Evolutionary conservation across 2,888 invertebrate species (phyloP).

Genomic region (Hydrotaea cyrtoneurina): DNA sequence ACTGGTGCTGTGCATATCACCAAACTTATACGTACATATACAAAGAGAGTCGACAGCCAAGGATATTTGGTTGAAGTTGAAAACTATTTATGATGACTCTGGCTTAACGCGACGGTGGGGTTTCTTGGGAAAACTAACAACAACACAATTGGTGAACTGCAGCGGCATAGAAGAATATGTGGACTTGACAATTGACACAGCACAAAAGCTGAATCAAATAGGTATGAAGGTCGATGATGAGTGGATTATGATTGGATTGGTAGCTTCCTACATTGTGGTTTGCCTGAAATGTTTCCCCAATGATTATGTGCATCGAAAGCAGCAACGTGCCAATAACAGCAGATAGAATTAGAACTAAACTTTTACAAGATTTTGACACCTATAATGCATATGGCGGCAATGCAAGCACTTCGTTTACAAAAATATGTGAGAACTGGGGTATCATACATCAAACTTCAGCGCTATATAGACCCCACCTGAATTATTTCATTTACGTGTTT

Average conservation of each 20-base stretch:
- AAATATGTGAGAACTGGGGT: neutral
- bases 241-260: constrained; percentile 44
- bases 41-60: constrained; percentile 26
- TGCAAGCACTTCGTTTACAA: neutral
- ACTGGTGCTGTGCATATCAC: constrained; percentile 41
- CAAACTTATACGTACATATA: constrained; percentile 46
- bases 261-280: constrained; percentile 37
- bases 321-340: constrained; percentile 36
- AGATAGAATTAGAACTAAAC: constrained; percentile 48
- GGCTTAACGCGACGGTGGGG: constrained; percentile 50
- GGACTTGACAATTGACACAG: constrained; percentile 43
- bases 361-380: constrained; percentile 44
- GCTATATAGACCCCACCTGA: constrained; percentile 7
- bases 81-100: constrained; percentile 47
- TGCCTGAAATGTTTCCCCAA: constrained; percentile 48
- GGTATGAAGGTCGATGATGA: constrained; percentile 50
- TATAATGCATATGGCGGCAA: constrained; percentile 38
- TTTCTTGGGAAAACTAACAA: constrained; percentile 48
- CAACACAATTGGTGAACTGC: constrained; percentile 45
- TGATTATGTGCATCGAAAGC: constrained; percentile 57
- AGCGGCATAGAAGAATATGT: constrained; percentile 37
- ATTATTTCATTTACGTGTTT: constrained; percentile 39
- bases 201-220: constrained; percentile 54
- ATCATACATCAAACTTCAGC: constrained; percentile 30
- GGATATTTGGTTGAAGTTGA: constrained; percentile 44